A percentile compares a stretch with the other conserved stretches of the same genome.
Evolutionary conservation across 2,888 invertebrate genomes (phyloP).

Genomic region (Arge pagana): DNA sequence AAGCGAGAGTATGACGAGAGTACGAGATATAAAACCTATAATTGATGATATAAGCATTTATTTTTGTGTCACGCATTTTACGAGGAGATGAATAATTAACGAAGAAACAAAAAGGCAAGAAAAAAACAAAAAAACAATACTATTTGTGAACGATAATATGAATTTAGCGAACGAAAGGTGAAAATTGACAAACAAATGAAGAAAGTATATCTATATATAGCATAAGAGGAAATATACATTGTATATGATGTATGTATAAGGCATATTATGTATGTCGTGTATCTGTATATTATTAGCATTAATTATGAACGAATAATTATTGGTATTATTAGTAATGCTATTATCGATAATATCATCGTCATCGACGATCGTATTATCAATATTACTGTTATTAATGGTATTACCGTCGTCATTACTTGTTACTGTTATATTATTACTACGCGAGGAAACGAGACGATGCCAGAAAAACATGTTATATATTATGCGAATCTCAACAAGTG

Average conservation of each 20-base stretch:
- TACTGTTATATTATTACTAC: too few relatives aligned
- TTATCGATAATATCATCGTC: too few relatives aligned
- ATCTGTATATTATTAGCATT: conserved; percentile 2
- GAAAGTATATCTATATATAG: neutral
- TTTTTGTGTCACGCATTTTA: conserved; percentile 59
- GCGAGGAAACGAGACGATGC: too few relatives aligned
- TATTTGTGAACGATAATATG: conserved; percentile 37
- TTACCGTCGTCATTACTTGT: too few relatives aligned
- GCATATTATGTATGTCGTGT: conserved; percentile 34
- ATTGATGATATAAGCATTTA: conserved; percentile 56
- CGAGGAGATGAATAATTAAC: conserved; percentile 29
- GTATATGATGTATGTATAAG: conserved; percentile 32
- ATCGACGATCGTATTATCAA: too few relatives aligned
- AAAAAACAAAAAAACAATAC: conserved; percentile 17
- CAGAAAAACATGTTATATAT: too few relatives aligned
- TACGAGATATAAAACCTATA: conserved; percentile 31
- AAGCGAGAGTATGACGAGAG: conserved; percentile 32
- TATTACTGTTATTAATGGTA: too few relatives aligned
- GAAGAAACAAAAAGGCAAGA: conserved; percentile 4
- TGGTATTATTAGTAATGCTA: too few relatives aligned
- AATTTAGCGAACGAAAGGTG: conserved; percentile 38
- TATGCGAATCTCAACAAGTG: too few relatives aligned
- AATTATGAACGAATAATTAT: too few relatives aligned
- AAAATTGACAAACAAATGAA: conserved; percentile 37
- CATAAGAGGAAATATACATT: conserved; percentile 21